Evolutionary conservation across 2,888 invertebrate genomes (phyloP), one percentile per base, ranked within the genome.

Genomic region (Acanthoscelides obtectus): DNA sequence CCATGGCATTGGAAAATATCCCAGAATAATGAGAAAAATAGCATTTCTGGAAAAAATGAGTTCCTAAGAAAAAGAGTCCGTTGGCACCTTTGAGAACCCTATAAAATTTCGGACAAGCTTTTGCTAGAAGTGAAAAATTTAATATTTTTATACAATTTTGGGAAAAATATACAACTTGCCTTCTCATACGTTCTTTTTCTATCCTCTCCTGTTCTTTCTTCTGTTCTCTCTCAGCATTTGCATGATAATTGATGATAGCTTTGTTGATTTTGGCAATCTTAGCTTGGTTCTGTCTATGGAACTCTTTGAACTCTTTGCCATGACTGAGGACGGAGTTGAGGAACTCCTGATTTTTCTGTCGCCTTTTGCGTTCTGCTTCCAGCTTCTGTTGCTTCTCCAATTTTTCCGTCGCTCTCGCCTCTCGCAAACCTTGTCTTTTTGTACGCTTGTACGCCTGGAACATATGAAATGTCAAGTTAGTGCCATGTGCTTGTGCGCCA

Each of bases 161-260:
- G n/a, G n/a, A n/a, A 45, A 45, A 12, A 20, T 25, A 17, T 27
- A 0, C 20, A 68, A 69, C 69, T 70, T 78, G 89, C 88, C 89
- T 88, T 75, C 98, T 90, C 97, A 99, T 98, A 90, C 99, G 95
- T 86, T 99, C 98, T 84, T 99, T 99, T 85, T 99, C 99, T 75
- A 99, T 97, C 70, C 98, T 90, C 84, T 99, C 98, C 84, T 99
- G 99, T 86, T 99, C 99, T 85, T 99, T 99, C 91, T 99, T 99
- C 85, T 98, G 98, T 83, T 99, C 99, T 22, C 98, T 89, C 85
- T 99, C 99, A 12, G 98, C 98, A 87, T 99, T 99, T 2, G 98
- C 97, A 86, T 99, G 99, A 86, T 98, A 95, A 84, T 96, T 96
- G 88, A 97, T 92, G 64, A 99, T 93, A 0, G 99, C 97, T 86